Evolutionary conservation across 2,888 invertebrate species (phyloP), one percentile per base, ranked within the genome.

Genomic region (Cephus nigrinus): DNA sequence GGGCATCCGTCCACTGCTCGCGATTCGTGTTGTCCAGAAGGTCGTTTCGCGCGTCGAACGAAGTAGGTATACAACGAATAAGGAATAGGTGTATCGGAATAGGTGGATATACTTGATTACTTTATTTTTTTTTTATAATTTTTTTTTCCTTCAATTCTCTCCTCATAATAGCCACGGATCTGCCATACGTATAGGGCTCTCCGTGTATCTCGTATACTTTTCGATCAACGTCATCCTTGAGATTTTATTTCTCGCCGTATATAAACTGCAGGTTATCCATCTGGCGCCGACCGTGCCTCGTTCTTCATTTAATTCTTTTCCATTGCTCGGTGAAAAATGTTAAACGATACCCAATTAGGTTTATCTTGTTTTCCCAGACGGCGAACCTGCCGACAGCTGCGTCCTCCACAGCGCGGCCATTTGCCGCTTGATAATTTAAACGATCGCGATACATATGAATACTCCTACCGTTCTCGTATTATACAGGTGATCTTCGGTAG

Each of bases 371-470:
- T 80, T 35, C 75, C 76, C 72, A 71, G 35, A 75, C 78, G 68
- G 71, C 23, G 78, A 78, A 76, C 78, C 72, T 74, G 76, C 75
- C 78, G 76, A 73, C 78, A 76, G 75, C 76, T 76, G 74, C 79
- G 75, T 55, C 77, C 55, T 55, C 55, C 55, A 9, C 23, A 36
- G 77, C 68, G 75, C 77, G 69, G 81, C 81, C 80, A 81, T 81
- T 81, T 80, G 80, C 81, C 68, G 73, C 68, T 73, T 69, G 71
- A 78, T 77, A 81, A 81, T 81, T 81, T 80, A 80, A 80, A 75
- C 75, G 78, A 69, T 76, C 76, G 80, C 74, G 75, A 79, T 79
- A 69, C 78, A 75, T 75, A 75, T 76, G 36, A 76, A 69, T 23
- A 23, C 5, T 23, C 55, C 23, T 55, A 55, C 9, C 55, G 9